Percentiles rank a stretch among this genome's conserved stretches.
Evolutionary conservation across 2,888 invertebrate genomes (phyloP).

Genomic region (Masnerella sp.): DNA sequence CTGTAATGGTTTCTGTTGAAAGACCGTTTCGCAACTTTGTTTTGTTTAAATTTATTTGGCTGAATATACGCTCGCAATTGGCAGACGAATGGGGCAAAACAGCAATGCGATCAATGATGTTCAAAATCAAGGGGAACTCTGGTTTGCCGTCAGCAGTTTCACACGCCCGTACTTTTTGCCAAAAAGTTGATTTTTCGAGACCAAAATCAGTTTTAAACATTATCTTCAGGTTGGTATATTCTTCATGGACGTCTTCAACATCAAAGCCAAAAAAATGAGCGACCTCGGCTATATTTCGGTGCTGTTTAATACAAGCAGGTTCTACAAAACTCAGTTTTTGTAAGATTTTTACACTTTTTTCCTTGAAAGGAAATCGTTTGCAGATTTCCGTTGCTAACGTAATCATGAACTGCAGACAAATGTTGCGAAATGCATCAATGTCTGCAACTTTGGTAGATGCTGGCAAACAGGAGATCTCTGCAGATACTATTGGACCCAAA

Average conservation of each 20-base stretch:
- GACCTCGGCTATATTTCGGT: constrained; percentile 16
- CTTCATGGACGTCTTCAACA: constrained; percentile 25
- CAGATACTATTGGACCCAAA: constrained; percentile 19
- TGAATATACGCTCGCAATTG: constrained; percentile 31
- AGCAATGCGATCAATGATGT: constrained; percentile 24
- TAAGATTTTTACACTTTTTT: constrained; percentile 17
- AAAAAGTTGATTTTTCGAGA: constrained; percentile 2
- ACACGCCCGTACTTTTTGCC: constrained; percentile 25
- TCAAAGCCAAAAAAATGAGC: constrained; percentile 36
- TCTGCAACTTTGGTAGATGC: not conserved
- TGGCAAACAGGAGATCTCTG: not conserved
- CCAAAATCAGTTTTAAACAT: constrained; percentile 28
- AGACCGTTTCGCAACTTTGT: constrained; percentile 25
- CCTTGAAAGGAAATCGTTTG: constrained; percentile 32
- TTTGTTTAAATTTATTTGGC: constrained; percentile 45
- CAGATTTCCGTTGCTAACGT: constrained; percentile 24
- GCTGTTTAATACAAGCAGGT: not conserved
- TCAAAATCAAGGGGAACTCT: constrained; percentile 37
- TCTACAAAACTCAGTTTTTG: constrained; percentile 32
- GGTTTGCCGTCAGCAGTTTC: constrained; percentile 3
- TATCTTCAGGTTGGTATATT: constrained; percentile 26
- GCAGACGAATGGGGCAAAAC: constrained; percentile 32
- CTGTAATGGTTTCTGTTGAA: not conserved
- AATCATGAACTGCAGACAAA: constrained; percentile 1
- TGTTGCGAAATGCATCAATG: constrained; percentile 2